These are phyloP conservation scores for Mythimna albipuncta DNA, from an alignment of 2,888 invertebrate genomes.

Conservation along the genomic window DNA sequence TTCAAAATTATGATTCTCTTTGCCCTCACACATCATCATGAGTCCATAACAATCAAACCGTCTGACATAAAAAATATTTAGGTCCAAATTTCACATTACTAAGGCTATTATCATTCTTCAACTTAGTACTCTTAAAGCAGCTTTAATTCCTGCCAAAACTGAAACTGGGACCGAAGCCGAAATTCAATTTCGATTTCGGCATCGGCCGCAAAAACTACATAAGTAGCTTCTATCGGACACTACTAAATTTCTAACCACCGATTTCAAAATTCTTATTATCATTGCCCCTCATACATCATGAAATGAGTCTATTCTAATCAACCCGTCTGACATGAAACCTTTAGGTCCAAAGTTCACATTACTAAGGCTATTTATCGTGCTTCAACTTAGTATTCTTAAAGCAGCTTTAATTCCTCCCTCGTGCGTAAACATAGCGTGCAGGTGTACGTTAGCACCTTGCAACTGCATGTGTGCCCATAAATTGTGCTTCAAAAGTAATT, in stretches of 20 bases:
- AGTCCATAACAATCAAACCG: conserved; percentile 24
- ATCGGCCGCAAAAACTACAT: no score
- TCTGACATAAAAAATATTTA: conserved; percentile 48
- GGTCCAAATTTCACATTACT: conserved; percentile 43
- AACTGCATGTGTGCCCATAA: conserved; percentile 49
- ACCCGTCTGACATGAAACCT: conserved; percentile 40
- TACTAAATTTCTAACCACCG: no score
- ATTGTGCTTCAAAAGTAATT: conserved; percentile 56
- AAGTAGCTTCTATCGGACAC: no score
- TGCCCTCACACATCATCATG: conserved; percentile 4
- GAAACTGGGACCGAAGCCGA: no score
- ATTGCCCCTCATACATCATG: conserved; percentile 10
- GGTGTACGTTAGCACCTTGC: conserved; percentile 62
- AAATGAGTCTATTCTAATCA: conserved; percentile 29
- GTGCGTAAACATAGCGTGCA: conserved; percentile 54
- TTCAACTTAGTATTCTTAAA: conserved; percentile 56
- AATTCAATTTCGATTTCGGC: no score
- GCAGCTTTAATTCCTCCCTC: conserved; percentile 48
- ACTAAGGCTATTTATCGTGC: conserved; percentile 39
- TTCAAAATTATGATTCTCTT: no score
- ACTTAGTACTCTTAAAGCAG: conserved; percentile 55
- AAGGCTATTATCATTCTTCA: conserved; percentile 38
- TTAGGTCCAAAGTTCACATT: conserved; percentile 45
- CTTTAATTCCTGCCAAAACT: conserved; percentile 34
- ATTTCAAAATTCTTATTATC: no score